Evolutionary conservation across 2,113 vertebrate species (phyloP).

Genomic region (Ammospiza caudacuta): DNA sequence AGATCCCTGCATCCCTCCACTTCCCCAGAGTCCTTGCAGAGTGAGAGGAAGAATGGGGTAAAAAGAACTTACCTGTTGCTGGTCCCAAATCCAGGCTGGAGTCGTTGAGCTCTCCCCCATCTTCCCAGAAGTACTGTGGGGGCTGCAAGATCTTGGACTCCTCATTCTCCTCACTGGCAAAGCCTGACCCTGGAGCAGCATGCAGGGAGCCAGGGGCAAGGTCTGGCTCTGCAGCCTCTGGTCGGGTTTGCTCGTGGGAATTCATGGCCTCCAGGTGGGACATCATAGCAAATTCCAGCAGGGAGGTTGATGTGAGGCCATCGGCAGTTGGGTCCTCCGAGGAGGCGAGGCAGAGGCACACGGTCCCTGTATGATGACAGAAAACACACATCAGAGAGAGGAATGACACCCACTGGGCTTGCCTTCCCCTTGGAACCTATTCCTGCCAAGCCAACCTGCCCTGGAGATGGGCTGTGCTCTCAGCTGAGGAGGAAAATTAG

Average conservation of each 20-base stretch:
- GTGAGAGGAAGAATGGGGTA: background rate
- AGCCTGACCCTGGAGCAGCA: constrained; percentile 86
- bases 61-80: constrained; percentile 74
- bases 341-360: constrained; percentile 52
- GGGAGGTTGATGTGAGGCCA: constrained; percentile 80
- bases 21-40: background rate
- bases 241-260: constrained; percentile 48
- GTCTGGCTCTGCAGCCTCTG: constrained; percentile 14
- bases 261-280: constrained; percentile 69
- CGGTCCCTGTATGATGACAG: constrained; percentile 61
- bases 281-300: constrained; percentile 68
- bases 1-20: background rate
- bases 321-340: constrained; percentile 58
- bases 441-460: background rate
- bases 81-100: constrained; percentile 77
- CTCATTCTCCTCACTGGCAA: constrained; percentile 85
- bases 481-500: background rate
- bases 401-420: background rate
- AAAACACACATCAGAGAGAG: background rate
- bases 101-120: constrained; percentile 74
- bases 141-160: constrained; percentile 80
- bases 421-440: background rate
- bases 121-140: constrained; percentile 81
- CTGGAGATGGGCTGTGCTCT: background rate
- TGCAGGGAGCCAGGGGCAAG: constrained; percentile 54